phyloP scores from a whole-genome alignment of 2,888 invertebrate genomes.

The Trachelus troglodyta region DNA sequence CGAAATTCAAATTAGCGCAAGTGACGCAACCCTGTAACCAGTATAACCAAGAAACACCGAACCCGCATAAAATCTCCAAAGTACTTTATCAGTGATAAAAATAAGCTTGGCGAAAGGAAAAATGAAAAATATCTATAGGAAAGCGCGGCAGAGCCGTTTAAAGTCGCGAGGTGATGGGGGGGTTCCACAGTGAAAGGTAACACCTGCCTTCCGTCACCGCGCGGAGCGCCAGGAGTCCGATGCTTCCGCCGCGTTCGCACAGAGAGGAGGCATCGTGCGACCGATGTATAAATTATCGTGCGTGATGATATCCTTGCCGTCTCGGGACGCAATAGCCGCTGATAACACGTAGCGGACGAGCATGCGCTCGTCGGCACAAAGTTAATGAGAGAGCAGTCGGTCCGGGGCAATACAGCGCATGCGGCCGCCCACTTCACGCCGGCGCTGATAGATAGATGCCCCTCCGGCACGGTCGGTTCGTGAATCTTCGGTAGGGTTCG shows the following conservation, averaged over 20 bases:
- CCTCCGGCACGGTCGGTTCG: slow-evolving; percentile 49
- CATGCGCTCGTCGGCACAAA: slow-evolving; percentile 49
- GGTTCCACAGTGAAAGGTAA: neutral
- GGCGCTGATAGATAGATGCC: slow-evolving; percentile 67
- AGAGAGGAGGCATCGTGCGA: neutral
- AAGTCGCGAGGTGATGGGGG: neutral
- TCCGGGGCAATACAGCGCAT: slow-evolving; percentile 64
- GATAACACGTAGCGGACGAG: slow-evolving; percentile 40
- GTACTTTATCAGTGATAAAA: neutral
- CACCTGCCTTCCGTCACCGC: slow-evolving; percentile 16
- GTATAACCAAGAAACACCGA: neutral
- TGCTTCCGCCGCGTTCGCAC: slow-evolving; percentile 23
- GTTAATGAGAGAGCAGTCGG: slow-evolving; percentile 66
- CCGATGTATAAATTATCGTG: neutral
- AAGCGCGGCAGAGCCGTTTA: neutral
- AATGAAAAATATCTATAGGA: neutral
- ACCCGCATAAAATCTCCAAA: neutral
- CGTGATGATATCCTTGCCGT: neutral
- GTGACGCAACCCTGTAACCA: neutral
- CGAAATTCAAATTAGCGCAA: neutral
- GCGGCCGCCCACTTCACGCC: slow-evolving; percentile 67
- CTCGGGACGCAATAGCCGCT: slow-evolving; percentile 32
- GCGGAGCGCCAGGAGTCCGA: slow-evolving; percentile 37
- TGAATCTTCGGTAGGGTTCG: neutral
- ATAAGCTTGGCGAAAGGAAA: neutral